Percentiles rank a stretch among this genome's conserved stretches.
Evolutionary conservation across 2,888 invertebrate species (phyloP).

Genomic region (Lepidochitona cinerea): DNA sequence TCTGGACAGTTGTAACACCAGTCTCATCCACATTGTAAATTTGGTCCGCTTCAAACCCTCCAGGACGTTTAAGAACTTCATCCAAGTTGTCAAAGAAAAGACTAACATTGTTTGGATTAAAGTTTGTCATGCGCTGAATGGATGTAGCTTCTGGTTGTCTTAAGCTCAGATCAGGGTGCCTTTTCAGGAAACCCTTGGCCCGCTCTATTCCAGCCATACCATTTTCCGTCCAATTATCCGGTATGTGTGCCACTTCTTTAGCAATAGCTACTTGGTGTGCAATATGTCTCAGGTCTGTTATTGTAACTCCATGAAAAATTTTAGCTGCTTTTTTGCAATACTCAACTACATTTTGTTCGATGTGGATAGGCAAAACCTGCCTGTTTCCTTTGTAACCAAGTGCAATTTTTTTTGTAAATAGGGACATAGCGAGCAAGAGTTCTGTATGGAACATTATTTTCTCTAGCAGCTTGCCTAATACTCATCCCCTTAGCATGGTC

Average conservation of each 20-base stretch:
- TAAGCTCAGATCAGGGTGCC: background rate
- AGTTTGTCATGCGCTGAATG: background rate
- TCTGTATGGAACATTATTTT: too few relatives aligned
- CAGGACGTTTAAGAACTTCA: background rate
- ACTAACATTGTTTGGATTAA: conserved; percentile 3
- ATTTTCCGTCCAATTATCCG: background rate
- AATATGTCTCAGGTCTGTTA: too few relatives aligned
- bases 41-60: background rate
- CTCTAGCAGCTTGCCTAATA: too few relatives aligned
- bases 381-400: too few relatives aligned
- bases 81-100: conserved; percentile 6
- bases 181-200: background rate
- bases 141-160: conserved; percentile 12
- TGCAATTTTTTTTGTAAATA: too few relatives aligned
- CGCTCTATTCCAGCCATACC: background rate
- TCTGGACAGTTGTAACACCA: conserved; percentile 13
- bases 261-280: too few relatives aligned
- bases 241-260: background rate
- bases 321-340: too few relatives aligned
- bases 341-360: too few relatives aligned
- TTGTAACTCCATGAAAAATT: too few relatives aligned
- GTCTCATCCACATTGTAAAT: conserved; percentile 19
- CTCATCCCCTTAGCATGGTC: too few relatives aligned
- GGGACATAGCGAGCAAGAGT: too few relatives aligned
- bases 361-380: too few relatives aligned